Conservation (phyloP, 2,888 invertebrate species). For the Lochmaea crataegi region DNA sequence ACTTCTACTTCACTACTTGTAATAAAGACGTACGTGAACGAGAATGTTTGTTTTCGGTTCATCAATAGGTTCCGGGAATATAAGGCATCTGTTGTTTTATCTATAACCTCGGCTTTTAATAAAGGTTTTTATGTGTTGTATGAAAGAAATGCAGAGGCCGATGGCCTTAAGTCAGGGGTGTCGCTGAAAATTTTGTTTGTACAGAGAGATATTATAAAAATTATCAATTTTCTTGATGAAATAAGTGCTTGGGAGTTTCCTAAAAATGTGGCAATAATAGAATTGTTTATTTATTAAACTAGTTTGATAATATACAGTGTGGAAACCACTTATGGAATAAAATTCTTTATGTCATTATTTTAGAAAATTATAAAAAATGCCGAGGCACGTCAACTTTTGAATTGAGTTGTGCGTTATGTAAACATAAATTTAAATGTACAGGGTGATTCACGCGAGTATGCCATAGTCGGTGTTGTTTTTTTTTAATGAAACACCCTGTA, state of each 20-base stretch:
- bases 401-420: no score
- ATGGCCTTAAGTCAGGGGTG: conserved; percentile 37
- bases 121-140: conserved; percentile 37
- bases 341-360: no score
- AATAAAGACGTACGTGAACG: not conserved
- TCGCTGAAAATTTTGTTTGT: conserved; percentile 22
- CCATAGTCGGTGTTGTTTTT: no score
- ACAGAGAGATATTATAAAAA: not conserved
- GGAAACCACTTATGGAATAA: no score
- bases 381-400: no score
- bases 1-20: not conserved
- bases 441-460: no score
- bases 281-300: not conserved
- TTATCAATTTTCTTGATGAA: not conserved
- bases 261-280: not conserved
- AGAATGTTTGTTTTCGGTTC: conserved; percentile 27
- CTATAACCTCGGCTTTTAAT: conserved; percentile 36
- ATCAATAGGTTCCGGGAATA: conserved; percentile 53
- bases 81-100: conserved; percentile 55
- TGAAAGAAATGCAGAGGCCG: conserved; percentile 42
- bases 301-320: not conserved
- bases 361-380: no score
- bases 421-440: no score
- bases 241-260: not conserved
- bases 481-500: no score